Base-by-base conservation (phyloP, 30 jellyfish, hydroid and myxozoan species). In the Aurelia coerulea region DNA sequence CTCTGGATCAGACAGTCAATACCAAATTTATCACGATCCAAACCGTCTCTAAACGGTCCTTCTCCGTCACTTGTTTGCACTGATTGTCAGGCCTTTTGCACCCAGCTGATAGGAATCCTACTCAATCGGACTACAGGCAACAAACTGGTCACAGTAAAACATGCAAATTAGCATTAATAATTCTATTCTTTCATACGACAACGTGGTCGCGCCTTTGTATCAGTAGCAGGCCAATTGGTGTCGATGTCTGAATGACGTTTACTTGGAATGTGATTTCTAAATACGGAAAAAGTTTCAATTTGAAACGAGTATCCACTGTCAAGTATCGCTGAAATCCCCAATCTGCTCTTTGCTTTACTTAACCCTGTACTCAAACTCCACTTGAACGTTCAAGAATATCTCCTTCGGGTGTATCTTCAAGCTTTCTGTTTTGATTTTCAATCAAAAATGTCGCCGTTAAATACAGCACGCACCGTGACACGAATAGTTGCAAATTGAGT, bases 1-100 rank as follows among this genome's bases (percentile, higher is more conserved):
- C 37, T 72, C 64, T 17, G 65, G 56, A 72, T 72, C 82, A 72
- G 82, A 72, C 82, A 72, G 82, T 72, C 63, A 72, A 72, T 42
- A 72, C 14, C 3, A 35, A n/a, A 72, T 42, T 31, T 71, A 16
- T 59, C 16, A 10, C 39, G n/a, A 41, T 9, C 3, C 70, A 60
- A 60, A 0, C 31, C 70, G 70, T 60, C 70, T 60, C 35, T 17
- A 3, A n/a, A 23, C 35, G 35, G 70, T 1, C 31, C 35, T 60
- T 46, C 31, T 60, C 35, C 13, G 70, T 60, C 11, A n/a, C 70
- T 23, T 15, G 70, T 60, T 60, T 60, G 70, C 70, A 12, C 70
- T 60, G 70, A 60, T 60, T 60, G 70, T 12, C 35, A 46, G 70
- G 31, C 35, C 70, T 23, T 60, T 11, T 60, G 35, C 70, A 23